These are phyloP conservation scores for Pantala flavescens DNA, from an alignment of 1,140 invertebrate genomes.

Conservation along the genomic window DNA sequence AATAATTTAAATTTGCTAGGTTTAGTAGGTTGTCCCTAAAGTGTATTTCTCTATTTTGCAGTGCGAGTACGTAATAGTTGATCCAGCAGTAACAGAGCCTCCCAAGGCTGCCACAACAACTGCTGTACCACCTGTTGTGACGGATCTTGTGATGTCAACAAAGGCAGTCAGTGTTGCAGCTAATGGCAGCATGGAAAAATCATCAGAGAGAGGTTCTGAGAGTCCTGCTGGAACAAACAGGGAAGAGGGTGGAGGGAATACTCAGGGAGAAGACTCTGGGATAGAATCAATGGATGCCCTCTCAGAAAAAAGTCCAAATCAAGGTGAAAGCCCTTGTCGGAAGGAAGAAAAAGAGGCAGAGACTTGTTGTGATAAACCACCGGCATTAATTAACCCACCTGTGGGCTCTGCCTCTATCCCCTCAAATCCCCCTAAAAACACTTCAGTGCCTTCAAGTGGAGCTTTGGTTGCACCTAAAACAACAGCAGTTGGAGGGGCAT, in stretches of 20 bases:
- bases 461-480: neutral
- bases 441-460: conserved; percentile 8
- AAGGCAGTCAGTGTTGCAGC: conserved; percentile 29
- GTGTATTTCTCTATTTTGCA: too few relatives aligned
- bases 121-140: conserved; percentile 27
- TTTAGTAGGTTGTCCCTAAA: too few relatives aligned
- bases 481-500: neutral
- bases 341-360: conserved; percentile 30
- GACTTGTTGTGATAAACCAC: conserved; percentile 17
- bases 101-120: conserved; percentile 29
- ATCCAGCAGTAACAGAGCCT: conserved; percentile 20
- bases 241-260: conserved; percentile 30
- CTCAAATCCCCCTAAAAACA: neutral
- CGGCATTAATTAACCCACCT: neutral
- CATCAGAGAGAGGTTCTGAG: conserved; percentile 22
- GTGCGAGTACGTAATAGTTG: neutral
- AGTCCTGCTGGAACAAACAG: conserved; percentile 27
- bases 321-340: conserved; percentile 48
- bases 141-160: conserved; percentile 31
- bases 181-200: conserved; percentile 37
- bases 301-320: conserved; percentile 83
- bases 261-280: conserved; percentile 71
- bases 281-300: conserved; percentile 88
- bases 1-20: too few relatives aligned
- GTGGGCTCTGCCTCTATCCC: neutral